Base-by-base conservation (phyloP, 2,888 invertebrate species). In the Bombylius discolor region DNA sequence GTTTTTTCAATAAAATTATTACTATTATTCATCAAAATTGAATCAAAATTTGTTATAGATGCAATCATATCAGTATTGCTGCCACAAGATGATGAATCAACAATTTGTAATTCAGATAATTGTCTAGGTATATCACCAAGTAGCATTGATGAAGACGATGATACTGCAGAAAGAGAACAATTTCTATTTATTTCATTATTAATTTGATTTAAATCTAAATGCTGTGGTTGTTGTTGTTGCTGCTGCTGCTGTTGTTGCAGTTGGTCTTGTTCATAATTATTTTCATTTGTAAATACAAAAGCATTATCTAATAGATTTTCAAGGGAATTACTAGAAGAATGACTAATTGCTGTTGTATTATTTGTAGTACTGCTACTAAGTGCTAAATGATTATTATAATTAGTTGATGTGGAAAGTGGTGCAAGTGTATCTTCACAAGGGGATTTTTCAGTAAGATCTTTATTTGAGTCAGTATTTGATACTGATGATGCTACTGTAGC, bases 41-140 rank as follows among this genome's bases (percentile, higher is more conserved):
- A 64, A 32, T 69, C 68, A 57, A 70, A 61, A 45, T 60, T 59
- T 51, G 47, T 11, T 8, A 36, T 36, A 3, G 55, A 49, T 44
- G 33, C 31, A 56, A 53, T 58, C 49, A 52, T 52, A 5, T 56
- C 47, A 14, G 55, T 54, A 44, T 36, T 48, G 13, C 31, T 48
- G 13, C 5, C 7, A 42, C 51, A n/a, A 5, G 6, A 14, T 12
- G 50, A n/a, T 11, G 69, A 68, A 59, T 70, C 68, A 7, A 39
- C 49, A 32, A 66, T 68, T 44, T 70, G 66, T 0, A 63, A 66
- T 31, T 67, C 65, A 2, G 64, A 60, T 34, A 66, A 42, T 1
- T 56, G 51, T 33, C 54, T 47, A 8, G 58, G 47, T 13, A 57
- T 1, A 62, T 62, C 42, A 63, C 62, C 14, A 62, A 63, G 7